Base-by-base conservation (phyloP, 2,113 vertebrate genomes). In the Carassius carassius region DNA sequence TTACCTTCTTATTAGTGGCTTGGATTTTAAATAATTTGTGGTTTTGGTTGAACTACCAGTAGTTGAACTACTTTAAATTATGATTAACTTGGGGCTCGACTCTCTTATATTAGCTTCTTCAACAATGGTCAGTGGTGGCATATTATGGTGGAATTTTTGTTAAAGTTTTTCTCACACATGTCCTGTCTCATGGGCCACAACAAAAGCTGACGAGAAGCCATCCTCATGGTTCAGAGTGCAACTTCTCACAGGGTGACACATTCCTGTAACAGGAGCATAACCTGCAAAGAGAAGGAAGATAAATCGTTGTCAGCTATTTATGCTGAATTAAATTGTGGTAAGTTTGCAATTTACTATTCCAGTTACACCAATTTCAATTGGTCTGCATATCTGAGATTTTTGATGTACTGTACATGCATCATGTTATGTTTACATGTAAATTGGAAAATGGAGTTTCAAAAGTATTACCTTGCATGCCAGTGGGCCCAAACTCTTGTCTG, bases 221-320 rank as follows among this genome's bases (percentile, higher is more conserved):
- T 99, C 98, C 89, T 99, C 98, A 0, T 99, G 98, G 92, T 99
- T 99, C 86, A 99, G 93, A 84, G 98, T 99, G 88, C 98, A 99
- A 91, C 98, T 99, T 89, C 98, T 95, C 70, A 99, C 96, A 0
- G 98, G 96, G 85, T 99, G 98, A 90, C 98, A 99, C 97, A 99
- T 99, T 9, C 98, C 98, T 0, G 98, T 99, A 90, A 99, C 98
- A 0, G 98, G 98, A 81, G 98, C 98, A 0, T 99, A 99, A 91
- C 98, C 98, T 99, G 62, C 35, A 84, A 65, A 84, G 84, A 87
- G 65, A 78, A 60, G 62, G 32, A 25, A 16, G 37, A 67, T 19
- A 73, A 51, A 58, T 65, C 6, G 5, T 65, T 5, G 2, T 16
- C 14, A 65, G 67, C 9, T 8, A 5, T 19, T 17, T 16, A 16